Percentiles rank a stretch among this genome's conserved stretches.
These are phyloP conservation scores for Melanotaenia duboulayi DNA, from an alignment of 2,113 vertebrate species.

Conservation along the genomic window DNA sequence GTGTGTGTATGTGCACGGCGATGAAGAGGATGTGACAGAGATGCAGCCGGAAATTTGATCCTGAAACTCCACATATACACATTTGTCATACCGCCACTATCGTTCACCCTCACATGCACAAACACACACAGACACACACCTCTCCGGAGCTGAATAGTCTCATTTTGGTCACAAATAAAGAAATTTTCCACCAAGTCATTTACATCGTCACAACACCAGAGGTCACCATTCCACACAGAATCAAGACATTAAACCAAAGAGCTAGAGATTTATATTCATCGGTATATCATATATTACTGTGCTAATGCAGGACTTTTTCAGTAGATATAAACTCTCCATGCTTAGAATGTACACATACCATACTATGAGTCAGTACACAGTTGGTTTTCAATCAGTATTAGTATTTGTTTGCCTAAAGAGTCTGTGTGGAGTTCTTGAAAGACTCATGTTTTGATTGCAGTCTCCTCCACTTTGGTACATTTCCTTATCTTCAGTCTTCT, in stretches of 20 bases:
- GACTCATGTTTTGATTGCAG: constrained; percentile 45
- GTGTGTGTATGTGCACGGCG: constrained; percentile 9
- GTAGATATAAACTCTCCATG: constrained; percentile 87
- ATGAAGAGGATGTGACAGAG: constrained; percentile 27
- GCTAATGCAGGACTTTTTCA: constrained; percentile 85
- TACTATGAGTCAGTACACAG: constrained; percentile 79
- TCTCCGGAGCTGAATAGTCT: constrained; percentile 64
- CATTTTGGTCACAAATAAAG: constrained; percentile 79
- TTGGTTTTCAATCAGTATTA: constrained; percentile 74
- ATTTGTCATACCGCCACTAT: not conserved
- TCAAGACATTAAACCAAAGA: constrained; percentile 81
- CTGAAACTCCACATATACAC: constrained; percentile 19
- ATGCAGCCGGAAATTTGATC: constrained; percentile 35
- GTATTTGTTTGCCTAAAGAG: constrained; percentile 51
- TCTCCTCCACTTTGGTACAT: constrained; percentile 37
- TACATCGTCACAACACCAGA: constrained; percentile 83
- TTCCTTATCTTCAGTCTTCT: constrained; percentile 32
- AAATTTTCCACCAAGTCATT: constrained; percentile 73
- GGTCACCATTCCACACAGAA: constrained; percentile 82
- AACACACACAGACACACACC: constrained; percentile 30
- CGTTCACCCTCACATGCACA: constrained; percentile 2
- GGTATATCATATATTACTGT: constrained; percentile 83
- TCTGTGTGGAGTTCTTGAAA: constrained; percentile 50
- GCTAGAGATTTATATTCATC: constrained; percentile 80
- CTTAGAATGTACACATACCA: constrained; percentile 86